Percentiles rank a stretch among this genome's conserved stretches.
phyloP scores from a whole-genome alignment of 2,797 vertebrate genomes.

The Sebastes baramenuke region DNA sequence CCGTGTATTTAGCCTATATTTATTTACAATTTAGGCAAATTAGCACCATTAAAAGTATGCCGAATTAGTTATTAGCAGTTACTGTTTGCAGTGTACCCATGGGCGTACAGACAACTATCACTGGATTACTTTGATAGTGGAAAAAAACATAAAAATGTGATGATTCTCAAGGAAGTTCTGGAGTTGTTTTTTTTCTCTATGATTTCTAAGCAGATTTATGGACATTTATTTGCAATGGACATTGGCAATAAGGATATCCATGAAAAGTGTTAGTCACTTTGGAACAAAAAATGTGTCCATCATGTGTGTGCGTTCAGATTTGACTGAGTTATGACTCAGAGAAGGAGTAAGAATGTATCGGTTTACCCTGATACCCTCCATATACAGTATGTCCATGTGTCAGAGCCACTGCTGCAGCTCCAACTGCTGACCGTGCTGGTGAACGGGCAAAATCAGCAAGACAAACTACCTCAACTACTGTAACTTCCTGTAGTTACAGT shows the following conservation, averaged over 20 bases:
- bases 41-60: background rate
- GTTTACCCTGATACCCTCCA: background rate
- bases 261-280: background rate
- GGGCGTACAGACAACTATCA: background rate
- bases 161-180: background rate
- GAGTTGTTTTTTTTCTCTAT: background rate
- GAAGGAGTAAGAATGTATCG: background rate
- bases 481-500: background rate
- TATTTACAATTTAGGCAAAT: slow-evolving; percentile 2
- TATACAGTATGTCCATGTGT: background rate
- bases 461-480: background rate
- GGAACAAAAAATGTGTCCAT: too few species aligned
- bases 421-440: background rate
- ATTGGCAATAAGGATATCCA: background rate
- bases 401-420: background rate
- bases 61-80: background rate
- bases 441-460: background rate
- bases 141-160: background rate
- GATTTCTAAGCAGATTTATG: background rate
- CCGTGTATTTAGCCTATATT: background rate
- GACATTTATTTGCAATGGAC: background rate
- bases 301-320: too few species aligned
- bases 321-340: background rate
- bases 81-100: background rate
- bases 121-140: background rate